A percentile compares a stretch with the other conserved stretches of the same genome.
phyloP scores from a whole-genome alignment of 2,888 invertebrate genomes.

The Bombylius major region DNA sequence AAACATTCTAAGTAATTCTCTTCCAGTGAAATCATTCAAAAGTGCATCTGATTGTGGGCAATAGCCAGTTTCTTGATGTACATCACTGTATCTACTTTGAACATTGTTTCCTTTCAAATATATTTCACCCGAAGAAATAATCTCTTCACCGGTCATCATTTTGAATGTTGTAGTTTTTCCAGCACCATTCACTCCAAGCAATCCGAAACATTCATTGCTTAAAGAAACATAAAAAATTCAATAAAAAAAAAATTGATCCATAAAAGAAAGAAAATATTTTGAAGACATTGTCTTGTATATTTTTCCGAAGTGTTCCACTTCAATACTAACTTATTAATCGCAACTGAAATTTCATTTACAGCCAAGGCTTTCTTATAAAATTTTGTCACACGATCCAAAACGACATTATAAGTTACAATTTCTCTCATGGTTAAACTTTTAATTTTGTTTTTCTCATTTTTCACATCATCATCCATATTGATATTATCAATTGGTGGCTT shows the following conservation, averaged over 20 bases:
- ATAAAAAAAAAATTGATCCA: neutral
- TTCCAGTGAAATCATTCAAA: conserved; percentile 56
- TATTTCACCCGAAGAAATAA: conserved; percentile 55
- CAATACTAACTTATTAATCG: conserved; percentile 27
- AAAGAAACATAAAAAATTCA: neutral
- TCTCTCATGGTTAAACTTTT: conserved; percentile 30
- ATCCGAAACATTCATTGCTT: conserved; percentile 65
- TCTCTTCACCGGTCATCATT: conserved; percentile 76
- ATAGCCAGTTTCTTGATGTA: conserved; percentile 52
- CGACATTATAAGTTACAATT: conserved; percentile 34
- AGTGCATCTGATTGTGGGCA: conserved; percentile 68
- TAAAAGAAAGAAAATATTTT: too few relatives aligned
- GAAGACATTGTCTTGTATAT: too few relatives aligned
- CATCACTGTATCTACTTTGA: conserved; percentile 41
- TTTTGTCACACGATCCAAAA: conserved; percentile 51
- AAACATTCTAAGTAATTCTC: conserved; percentile 54
- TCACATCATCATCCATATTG: conserved; percentile 43
- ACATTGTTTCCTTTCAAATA: conserved; percentile 48
- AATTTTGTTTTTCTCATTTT: conserved; percentile 41
- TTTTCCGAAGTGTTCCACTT: too few relatives aligned
- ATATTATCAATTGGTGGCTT: conserved; percentile 31
- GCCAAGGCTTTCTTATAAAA: conserved; percentile 61
- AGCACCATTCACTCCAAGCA: conserved; percentile 75
- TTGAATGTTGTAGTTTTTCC: conserved; percentile 83
- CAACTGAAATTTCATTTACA: conserved; percentile 60